Evolutionary conservation across 2,888 invertebrate genomes (phyloP).

Genomic region (Melinaea marsaeus): DNA sequence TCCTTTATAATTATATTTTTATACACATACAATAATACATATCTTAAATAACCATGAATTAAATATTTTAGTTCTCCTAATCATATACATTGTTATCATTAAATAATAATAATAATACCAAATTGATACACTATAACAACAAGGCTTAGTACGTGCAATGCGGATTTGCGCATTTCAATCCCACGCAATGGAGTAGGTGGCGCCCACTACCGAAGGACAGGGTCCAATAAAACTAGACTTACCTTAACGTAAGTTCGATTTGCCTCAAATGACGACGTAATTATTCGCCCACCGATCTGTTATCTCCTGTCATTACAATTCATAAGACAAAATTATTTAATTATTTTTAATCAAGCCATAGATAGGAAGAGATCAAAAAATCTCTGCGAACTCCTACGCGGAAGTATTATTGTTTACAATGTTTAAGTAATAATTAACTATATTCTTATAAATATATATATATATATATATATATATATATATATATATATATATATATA

Average conservation of each 20-base stretch:
- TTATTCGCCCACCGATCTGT: slow-evolving; percentile 48
- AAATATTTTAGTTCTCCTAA: no score
- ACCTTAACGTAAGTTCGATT: slow-evolving; percentile 13
- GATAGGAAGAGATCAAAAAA: slow-evolving; percentile 38
- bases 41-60: no score
- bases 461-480: background rate
- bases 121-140: slow-evolving; percentile 49
- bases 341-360: slow-evolving; percentile 38
- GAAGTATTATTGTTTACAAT: slow-evolving; percentile 19
- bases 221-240: slow-evolving; percentile 30
- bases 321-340: slow-evolving; percentile 53
- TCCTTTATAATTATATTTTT: no score
- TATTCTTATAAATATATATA: background rate
- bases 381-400: slow-evolving; percentile 24
- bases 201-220: slow-evolving; percentile 45
- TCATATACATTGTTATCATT: no score
- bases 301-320: slow-evolving; percentile 50
- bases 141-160: slow-evolving; percentile 52
- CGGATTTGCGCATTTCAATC: slow-evolving; percentile 61
- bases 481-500: background rate
- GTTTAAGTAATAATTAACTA: background rate
- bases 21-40: no score
- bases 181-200: slow-evolving; percentile 47
- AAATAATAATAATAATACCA: slow-evolving; percentile 5
- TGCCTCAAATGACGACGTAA: slow-evolving; percentile 21